These are phyloP conservation scores for Synanceia verrucosa DNA, from an alignment of 2,797 vertebrate species.

Conservation along the genomic window DNA sequence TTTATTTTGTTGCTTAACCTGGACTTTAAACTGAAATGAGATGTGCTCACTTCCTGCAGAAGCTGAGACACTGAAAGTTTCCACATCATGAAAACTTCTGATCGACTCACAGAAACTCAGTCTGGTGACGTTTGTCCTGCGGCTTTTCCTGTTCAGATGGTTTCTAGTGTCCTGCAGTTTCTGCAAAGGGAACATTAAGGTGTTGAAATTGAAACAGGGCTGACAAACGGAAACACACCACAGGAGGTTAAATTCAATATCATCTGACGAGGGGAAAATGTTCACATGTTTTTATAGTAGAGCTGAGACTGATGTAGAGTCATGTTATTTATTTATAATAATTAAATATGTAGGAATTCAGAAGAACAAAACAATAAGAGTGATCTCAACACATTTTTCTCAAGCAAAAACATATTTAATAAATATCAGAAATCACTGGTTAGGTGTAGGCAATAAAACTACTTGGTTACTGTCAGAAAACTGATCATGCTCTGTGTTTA, in stretches of 20 bases:
- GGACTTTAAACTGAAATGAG: conserved; percentile 10
- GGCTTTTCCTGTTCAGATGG: neutral
- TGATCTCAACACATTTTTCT: too few species aligned
- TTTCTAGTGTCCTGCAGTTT: neutral
- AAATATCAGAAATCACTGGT: too few species aligned
- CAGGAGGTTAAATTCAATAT: neutral
- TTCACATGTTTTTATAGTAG: neutral
- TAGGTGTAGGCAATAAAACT: too few species aligned
- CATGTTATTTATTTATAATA: neutral
- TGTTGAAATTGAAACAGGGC: neutral
- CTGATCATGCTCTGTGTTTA: too few species aligned
- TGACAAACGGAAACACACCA: neutral
- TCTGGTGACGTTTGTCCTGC: neutral
- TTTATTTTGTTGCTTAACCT: too few species aligned
- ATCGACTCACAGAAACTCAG: conserved; percentile 4
- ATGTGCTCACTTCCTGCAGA: neutral
- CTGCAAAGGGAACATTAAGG: neutral
- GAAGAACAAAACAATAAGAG: too few species aligned
- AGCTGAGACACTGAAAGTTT: conserved; percentile 4
- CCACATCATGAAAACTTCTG: conserved; percentile 5
- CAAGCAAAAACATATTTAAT: too few species aligned
- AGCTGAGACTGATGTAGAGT: neutral
- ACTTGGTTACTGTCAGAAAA: too few species aligned
- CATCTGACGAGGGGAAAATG: neutral
- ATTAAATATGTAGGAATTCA: too few species aligned